phyloP scores from a whole-genome alignment of 2,888 invertebrate genomes.

The Hecatera dysodea region DNA sequence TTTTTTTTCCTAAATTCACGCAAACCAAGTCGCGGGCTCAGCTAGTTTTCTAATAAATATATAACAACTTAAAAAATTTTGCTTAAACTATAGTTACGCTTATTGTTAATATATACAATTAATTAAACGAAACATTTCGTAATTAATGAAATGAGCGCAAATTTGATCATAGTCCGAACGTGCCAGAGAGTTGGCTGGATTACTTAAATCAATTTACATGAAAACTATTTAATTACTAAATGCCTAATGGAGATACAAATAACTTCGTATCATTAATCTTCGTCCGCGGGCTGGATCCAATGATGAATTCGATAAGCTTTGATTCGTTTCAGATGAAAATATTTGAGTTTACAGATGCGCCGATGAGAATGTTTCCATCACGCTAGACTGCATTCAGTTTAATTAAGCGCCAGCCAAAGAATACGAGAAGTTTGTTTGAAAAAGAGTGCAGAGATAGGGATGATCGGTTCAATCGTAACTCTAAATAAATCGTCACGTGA shows the following conservation, averaged over 20 bases:
- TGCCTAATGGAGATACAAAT: constrained; percentile 27
- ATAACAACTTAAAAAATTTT: background rate
- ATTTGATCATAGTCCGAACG: constrained; percentile 27
- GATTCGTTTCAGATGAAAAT: constrained; percentile 2
- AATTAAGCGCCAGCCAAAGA: constrained; percentile 40
- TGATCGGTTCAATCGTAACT: constrained; percentile 74
- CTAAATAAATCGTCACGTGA: constrained; percentile 79
- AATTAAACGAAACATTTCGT: constrained; percentile 36
- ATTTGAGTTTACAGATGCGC: constrained; percentile 12
- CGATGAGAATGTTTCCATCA: constrained; percentile 37
- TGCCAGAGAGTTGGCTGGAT: constrained; percentile 20
- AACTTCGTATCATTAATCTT: constrained; percentile 47
- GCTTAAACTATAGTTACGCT: background rate
- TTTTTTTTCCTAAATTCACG: too few species aligned
- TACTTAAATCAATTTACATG: constrained; percentile 53
- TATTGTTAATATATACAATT: constrained; percentile 14
- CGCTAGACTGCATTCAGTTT: constrained; percentile 16
- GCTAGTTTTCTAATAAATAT: constrained; percentile 6
- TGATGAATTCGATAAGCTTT: constrained; percentile 19
- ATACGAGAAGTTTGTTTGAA: constrained; percentile 51
- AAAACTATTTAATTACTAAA: constrained; percentile 50
- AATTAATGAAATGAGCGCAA: constrained; percentile 34
- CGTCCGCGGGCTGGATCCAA: constrained; percentile 27
- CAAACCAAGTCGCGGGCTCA: too few species aligned
- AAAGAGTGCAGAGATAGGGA: constrained; percentile 62